phyloP scores from a whole-genome alignment of 2,797 vertebrate species.

The Poliocrania exsul region DNA sequence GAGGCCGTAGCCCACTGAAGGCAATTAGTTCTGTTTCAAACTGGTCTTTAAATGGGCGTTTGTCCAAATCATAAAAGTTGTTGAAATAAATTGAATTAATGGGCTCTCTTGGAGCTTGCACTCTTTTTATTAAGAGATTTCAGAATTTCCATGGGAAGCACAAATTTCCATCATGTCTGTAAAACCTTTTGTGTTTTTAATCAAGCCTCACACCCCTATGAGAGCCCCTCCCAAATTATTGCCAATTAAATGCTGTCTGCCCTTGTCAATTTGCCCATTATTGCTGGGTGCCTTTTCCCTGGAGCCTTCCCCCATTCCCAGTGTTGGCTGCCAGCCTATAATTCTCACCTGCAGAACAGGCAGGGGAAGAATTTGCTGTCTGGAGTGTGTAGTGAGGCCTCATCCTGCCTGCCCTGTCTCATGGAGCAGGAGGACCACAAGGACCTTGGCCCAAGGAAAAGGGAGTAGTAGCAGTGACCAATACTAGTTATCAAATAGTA shows the following conservation, averaged over 20 bases:
- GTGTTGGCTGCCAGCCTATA: conserved; percentile 7
- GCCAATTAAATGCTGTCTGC: conserved; percentile 32
- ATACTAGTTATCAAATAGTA: not conserved
- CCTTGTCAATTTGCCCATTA: conserved; percentile 43
- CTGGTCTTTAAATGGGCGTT: not conserved
- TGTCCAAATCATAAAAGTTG: conserved; percentile 50
- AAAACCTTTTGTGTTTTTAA: conserved; percentile 39
- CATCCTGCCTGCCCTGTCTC: not conserved
- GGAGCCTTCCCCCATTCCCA: not conserved
- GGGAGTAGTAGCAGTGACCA: not conserved
- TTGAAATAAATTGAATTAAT: conserved; percentile 59
- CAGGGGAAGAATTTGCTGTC: not conserved
- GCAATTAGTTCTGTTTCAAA: conserved; percentile 12
- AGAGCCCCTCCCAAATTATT: not conserved
- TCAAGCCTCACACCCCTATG: not conserved
- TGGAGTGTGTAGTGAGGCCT: not conserved
- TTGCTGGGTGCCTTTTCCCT: not conserved
- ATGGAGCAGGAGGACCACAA: accelerated
- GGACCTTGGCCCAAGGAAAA: not conserved
- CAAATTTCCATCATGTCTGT: not conserved
- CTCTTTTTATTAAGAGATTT: conserved; percentile 2
- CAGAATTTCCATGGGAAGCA: conserved; percentile 38
- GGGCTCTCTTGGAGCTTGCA: not conserved
- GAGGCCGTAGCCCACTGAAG: not conserved
- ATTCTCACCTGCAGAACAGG: conserved; percentile 28